Base-by-base conservation (phyloP, 2,113 vertebrate genomes). In the Pyrgilauda ruficollis region DNA sequence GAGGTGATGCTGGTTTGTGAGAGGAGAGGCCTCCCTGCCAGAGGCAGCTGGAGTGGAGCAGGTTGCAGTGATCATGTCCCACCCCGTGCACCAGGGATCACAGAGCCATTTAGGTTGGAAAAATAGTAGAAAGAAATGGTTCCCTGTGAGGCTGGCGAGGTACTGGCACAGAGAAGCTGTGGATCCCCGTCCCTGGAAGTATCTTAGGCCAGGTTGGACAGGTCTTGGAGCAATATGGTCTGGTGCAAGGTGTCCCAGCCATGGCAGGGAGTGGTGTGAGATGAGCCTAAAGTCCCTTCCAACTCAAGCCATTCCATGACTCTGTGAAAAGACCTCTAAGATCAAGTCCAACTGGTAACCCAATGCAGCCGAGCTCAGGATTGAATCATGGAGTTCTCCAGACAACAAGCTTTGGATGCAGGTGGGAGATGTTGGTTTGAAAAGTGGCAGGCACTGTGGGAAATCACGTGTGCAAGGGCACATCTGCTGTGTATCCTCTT, bases 1-100 rank as follows among this genome's bases (percentile, higher is more conserved):
- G 28, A n/a, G 46, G 49, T 33, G 35, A 22, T 13, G 8, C 37
- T 22, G 39, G 6, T 39, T 11, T n/a, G 43, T 18, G 52, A 46
- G 62, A 47, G 9, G 20, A 39, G 24, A 9, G 12, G 24, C 24
- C 0, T 0, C 0, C 0, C 69, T 56, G 41, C 14, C 3, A 17
- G 72, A 30, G 46, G 33, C 33, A 16, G 27, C 9, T 52, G 9
- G 50, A 59, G 17, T 5, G 11, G 9, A 11, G 62, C 19, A 20
- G 26, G 21, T 62, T 11, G 4, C 4, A 7, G 35, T 21, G 46
- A 11, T 58, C 2, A 0, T 5, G 35, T 37, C 18, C 16, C 9
- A 6, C 23, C 20, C 75, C 12, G 2, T 6, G 66, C 46, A 10
- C 20, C 6, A 47, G 50, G 33, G 22, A 55, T 49, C 72, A 27